Base-by-base conservation (phyloP, 2,797 vertebrate species). In the Phylloscopus collybita region DNA sequence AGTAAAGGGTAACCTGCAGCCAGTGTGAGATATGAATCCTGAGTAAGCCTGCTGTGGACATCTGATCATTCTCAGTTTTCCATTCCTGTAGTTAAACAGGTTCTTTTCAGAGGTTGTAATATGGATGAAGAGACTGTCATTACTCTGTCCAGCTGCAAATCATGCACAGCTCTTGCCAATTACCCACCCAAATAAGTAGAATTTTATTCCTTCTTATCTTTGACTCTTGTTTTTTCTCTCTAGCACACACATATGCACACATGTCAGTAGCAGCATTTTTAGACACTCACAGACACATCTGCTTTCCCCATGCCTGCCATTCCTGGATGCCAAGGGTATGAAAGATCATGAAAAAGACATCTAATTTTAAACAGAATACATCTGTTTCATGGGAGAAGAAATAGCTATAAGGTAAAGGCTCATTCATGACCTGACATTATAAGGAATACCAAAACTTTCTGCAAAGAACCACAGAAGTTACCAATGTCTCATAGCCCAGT, bases 161-260 rank as follows among this genome's bases (percentile, higher is more conserved):
- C 5, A 16, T 19, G 26, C 6, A 21, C 4, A 1, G 0, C 30
- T 38, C 2, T 4, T 30, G 13, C 34, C 2, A 1, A 4, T 54
- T 44, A 16, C 11, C 32, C 16, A 51, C 27, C 25, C 11, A 60
- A 64, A 79, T 34, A 20, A 30, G 26, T 9, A 86, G 53, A 86
- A 75, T 75, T 81, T 64, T 14, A 25, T 27, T 86, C 72, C 49
- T 11, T 22, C 26, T 57, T 53, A 30, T 40, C 5, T 76, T 26
- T 70, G 22, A 34, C 13, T 80, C 51, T 64, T 72, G 60, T 42
- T 56, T 65, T 83, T 69, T 34, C 10, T 69, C 59, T 69, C 34
- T 36, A 86, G 38, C 23, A 47, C 11, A 53, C 9, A 42, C 20
- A 62, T 8, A 18, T 36, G 38, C 47, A 45, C 45, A 47, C 17